Conservation (phyloP, 2,888 invertebrate genomes). For the Flexamia atlantica region DNA sequence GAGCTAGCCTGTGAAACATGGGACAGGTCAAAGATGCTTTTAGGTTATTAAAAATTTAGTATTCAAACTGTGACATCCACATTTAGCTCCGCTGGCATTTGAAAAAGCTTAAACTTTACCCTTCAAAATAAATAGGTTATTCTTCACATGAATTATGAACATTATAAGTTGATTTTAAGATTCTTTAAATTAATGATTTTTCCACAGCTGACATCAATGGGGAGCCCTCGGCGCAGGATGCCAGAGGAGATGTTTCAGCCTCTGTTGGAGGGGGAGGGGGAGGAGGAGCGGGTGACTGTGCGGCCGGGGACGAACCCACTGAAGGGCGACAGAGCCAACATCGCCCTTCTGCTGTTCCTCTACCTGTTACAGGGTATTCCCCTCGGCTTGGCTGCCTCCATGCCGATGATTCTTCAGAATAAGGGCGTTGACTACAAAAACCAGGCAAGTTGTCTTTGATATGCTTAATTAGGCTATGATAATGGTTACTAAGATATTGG, state of each 20-base stretch:
- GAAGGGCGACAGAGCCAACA: constrained; percentile 86
- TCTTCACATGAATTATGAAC: no score
- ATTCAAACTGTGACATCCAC: no score
- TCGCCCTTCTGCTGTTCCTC: constrained; percentile 92
- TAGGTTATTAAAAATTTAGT: no score
- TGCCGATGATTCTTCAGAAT: constrained; percentile 97
- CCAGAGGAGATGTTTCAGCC: constrained; percentile 26
- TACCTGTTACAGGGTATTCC: constrained; percentile 98
- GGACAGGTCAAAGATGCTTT: no score
- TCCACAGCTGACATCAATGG: not conserved
- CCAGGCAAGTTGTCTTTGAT: constrained; percentile 80
- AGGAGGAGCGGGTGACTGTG: not conserved
- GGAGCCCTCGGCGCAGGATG: constrained; percentile 12
- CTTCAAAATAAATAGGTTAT: no score
- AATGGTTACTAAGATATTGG: no score
- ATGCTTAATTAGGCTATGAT: no score
- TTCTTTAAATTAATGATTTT: not conserved
- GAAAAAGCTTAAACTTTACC: no score
- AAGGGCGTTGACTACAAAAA: constrained; percentile 95
- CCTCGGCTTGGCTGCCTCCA: constrained; percentile 93
- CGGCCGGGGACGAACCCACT: constrained; percentile 29
- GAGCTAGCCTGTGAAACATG: no score
- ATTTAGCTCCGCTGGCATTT: no score
- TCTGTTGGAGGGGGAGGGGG: not conserved
- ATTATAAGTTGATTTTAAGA: no score